Conservation (phyloP, 2,888 invertebrate species). For the Suillia variegata region DNA sequence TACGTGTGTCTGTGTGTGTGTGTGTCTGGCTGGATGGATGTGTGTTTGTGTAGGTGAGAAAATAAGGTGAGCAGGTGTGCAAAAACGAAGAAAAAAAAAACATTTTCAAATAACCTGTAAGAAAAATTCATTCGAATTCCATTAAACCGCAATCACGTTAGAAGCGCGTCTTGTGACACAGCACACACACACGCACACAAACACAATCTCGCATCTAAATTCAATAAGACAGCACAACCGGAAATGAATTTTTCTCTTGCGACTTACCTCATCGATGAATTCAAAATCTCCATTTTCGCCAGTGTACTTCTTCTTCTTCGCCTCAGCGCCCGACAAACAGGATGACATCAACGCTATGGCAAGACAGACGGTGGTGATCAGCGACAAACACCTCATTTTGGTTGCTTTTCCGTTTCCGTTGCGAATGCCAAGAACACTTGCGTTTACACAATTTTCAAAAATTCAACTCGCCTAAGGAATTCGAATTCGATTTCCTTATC, state of each 20-base stretch:
- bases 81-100: slow-evolving; percentile 24
- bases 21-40: no score
- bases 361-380: slow-evolving; percentile 55
- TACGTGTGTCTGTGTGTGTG: no score
- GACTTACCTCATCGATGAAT: slow-evolving; percentile 78
- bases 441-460: background rate
- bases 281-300: slow-evolving; percentile 74
- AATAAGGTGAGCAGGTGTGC: slow-evolving; percentile 23
- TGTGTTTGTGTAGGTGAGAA: background rate
- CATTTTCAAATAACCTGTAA: no score
- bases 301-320: slow-evolving; percentile 74
- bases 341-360: slow-evolving; percentile 61
- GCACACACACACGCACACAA: slow-evolving; percentile 8
- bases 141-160: slow-evolving; percentile 38
- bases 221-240: background rate
- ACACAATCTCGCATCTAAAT: no score
- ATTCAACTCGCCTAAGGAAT: no score
- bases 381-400: slow-evolving; percentile 56
- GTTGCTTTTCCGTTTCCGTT: background rate
- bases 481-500: background rate
- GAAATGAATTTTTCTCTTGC: no score
- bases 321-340: slow-evolving; percentile 48
- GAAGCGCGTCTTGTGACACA: slow-evolving; percentile 1
- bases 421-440: background rate
- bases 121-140: no score